Evolutionary conservation across 2,888 invertebrate species (phyloP), one percentile per base, ranked within the genome.

Genomic region (Yponomeuta cagnagella): DNA sequence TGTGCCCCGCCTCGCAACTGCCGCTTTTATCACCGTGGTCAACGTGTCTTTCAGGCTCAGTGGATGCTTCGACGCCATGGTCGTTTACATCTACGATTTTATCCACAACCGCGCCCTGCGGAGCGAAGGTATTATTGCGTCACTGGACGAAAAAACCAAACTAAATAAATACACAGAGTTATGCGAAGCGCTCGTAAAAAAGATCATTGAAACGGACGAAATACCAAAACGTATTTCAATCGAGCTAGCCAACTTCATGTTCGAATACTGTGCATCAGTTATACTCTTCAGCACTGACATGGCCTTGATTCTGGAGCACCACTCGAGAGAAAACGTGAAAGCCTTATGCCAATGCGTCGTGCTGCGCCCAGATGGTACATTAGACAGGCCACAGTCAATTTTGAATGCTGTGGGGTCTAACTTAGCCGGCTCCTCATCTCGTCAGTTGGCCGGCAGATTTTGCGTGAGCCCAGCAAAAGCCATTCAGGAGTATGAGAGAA

Each of bases 331-430:
- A 30, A 65, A 65, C 48, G 15, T 65, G 8, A 9, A 30, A 31
- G 48, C 31, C 30, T n/a, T n/a, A 5, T n/a, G 64, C 31, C 12
- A 30, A 12, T 23, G 48, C 48, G 43, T 70, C 8, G 33, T 48
- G n/a, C 12, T 70, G 5, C 48, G n/a, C n/a, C 63, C 37, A 12
- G 63, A 33, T n/a, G 70, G 70, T 15, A 58, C 37, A 2, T 23
- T 70, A 23, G 48, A 70, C 33, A 63, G 31, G 63, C 63, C 10
- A n/a, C 12, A 70, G 23, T 63, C 70, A 10, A 63, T 70, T 10
- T n/a, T 70, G 37, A 43, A 70, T 23, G 48, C n/a, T 43, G 68
- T 68, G n/a, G 68, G 10, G 30, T 6, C 48, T 12, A n/a, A 68
- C 10, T 5, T 48, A 68, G 68, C 23, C n/a, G 2, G 2, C 15